Evolutionary conservation across 2,888 invertebrate genomes (phyloP).

Genomic region (Anarsia innoxiella): DNA sequence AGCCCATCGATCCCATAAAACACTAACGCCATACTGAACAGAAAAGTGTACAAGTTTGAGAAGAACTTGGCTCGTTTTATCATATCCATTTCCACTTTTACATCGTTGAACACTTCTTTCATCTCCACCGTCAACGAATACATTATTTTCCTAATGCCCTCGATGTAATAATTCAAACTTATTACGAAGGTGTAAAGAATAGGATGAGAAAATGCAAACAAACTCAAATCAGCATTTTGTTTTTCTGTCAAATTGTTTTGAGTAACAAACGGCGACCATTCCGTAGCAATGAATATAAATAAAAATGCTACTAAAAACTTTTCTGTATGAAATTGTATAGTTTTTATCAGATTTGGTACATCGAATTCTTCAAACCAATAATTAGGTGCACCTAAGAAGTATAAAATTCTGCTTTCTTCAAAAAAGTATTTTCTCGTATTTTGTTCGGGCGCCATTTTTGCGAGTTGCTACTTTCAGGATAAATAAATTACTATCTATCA

Average conservation of each 20-base stretch:
- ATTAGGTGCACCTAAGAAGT: constrained; percentile 1
- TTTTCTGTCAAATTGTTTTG: constrained; percentile 26
- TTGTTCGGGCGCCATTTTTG: no score
- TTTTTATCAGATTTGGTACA: background rate
- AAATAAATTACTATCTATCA: no score
- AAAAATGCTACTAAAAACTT: background rate
- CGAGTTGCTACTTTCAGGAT: no score
- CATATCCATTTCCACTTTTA: constrained; percentile 34
- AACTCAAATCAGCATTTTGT: constrained; percentile 14
- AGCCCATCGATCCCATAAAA: constrained; percentile 26
- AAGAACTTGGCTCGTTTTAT: constrained; percentile 28
- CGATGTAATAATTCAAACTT: constrained; percentile 1
- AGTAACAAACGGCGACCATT: constrained; percentile 19
- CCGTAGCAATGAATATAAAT: constrained; percentile 12
- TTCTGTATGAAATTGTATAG: constrained; percentile 9
- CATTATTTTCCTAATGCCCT: constrained; percentile 1
- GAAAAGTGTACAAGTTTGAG: constrained; percentile 18
- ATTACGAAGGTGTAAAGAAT: constrained; percentile 12
- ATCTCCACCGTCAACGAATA: constrained; percentile 12
- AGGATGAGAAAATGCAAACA: constrained; percentile 16
- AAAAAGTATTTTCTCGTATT: constrained; percentile 3
- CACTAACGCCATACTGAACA: constrained; percentile 15
- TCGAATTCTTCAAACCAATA: constrained; percentile 4
- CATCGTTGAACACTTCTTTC: constrained; percentile 34
- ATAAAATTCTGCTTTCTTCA: background rate